These are phyloP conservation scores for Nemopilema nomurai DNA, from an alignment of 30 jellyfish, hydroid and myxozoan species.

Conservation along the genomic window DNA sequence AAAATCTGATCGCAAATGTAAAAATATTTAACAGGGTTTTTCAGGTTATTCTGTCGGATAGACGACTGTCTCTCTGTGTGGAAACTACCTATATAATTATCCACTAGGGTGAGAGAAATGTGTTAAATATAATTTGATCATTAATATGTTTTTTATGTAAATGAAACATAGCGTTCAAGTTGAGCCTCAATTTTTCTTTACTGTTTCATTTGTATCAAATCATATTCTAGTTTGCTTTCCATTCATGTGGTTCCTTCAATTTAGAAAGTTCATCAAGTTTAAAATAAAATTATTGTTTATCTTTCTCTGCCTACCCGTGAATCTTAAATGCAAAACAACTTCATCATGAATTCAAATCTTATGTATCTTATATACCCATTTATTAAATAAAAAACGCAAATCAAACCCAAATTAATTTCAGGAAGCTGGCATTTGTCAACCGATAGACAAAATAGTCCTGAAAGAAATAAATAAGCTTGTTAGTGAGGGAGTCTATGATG, in stretches of 20 bases:
- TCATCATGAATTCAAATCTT: neutral
- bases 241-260: neutral
- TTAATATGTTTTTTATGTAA: neutral
- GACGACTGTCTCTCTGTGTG: neutral
- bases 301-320: neutral
- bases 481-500: constrained; percentile 39
- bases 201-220: neutral
- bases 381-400: neutral
- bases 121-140: neutral
- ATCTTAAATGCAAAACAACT: neutral
- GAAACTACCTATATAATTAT: neutral
- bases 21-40: neutral
- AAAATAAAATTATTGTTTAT: no score
- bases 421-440: constrained; percentile 46
- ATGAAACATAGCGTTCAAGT: neutral
- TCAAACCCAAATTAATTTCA: constrained; percentile 2
- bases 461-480: constrained; percentile 13
- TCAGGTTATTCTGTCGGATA: neutral
- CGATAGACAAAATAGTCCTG: constrained; percentile 14
- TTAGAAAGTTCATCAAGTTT: neutral
- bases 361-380: neutral
- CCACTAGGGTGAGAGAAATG: neutral
- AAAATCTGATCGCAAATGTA: neutral
- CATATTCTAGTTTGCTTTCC: neutral
- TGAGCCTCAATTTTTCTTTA: neutral